phyloP scores from a whole-genome alignment of 2,888 invertebrate genomes.

The Himalopsyche japonica region DNA sequence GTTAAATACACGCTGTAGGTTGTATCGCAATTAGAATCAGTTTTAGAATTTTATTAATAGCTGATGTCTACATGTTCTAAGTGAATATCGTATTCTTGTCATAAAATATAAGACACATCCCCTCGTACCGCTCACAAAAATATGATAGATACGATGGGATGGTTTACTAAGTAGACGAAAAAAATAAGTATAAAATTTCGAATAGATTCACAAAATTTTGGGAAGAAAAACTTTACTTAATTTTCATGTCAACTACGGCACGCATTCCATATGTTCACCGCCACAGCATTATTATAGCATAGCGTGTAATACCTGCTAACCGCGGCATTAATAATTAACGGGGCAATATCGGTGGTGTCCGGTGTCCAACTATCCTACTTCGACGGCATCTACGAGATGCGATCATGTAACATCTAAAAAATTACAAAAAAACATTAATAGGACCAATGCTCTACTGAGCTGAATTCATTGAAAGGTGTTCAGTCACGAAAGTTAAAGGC shows the following conservation, averaged over 20 bases:
- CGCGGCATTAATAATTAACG: neutral
- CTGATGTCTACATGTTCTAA: too few species aligned
- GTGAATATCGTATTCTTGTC: too few species aligned
- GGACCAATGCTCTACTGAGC: neutral
- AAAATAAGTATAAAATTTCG: too few species aligned
- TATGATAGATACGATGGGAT: too few species aligned
- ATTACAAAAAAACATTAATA: neutral
- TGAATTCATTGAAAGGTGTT: neutral
- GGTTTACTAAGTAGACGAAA: too few species aligned
- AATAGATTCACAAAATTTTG: too few species aligned
- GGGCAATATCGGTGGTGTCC: neutral
- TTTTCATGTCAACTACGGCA: too few species aligned
- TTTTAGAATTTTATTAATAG: too few species aligned
- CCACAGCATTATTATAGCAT: neutral
- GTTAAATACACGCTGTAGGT: too few species aligned
- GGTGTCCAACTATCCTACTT: neutral
- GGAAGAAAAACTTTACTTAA: neutral
- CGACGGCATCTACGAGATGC: neutral
- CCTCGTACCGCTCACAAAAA: too few species aligned
- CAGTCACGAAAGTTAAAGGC: neutral
- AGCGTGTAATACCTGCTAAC: neutral
- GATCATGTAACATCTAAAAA: neutral
- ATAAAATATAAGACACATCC: too few species aligned
- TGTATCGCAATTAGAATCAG: too few species aligned
- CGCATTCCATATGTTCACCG: neutral